Base-by-base conservation (phyloP, 2,888 invertebrate genomes). In the Lasioglossum oenotherae region DNA sequence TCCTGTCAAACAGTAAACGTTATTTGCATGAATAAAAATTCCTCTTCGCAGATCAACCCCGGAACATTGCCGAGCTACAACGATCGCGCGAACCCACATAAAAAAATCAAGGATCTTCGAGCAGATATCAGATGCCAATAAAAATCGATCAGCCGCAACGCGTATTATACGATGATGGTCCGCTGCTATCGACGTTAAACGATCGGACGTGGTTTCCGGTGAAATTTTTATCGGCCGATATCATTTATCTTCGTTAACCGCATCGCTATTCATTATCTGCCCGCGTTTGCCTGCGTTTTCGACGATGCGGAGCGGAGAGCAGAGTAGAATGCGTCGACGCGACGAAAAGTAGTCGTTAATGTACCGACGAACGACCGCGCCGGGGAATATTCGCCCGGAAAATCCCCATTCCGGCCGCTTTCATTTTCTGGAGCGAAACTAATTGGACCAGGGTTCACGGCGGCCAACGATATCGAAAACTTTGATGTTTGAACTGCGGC, bases 381-480 rank as follows among this genome's bases (percentile, higher is more conserved):
- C 14, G 67, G 64, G 76, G 83, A 86, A 86, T 78, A 64, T 74
- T 79, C 73, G 72, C 31, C 78, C 53, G 69, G 60, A 79, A 81
- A 80, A 76, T 80, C 69, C 77, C 31, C 53, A 6, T 35, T 23
- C 67, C 67, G 67, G 67, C 35, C 23, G 78, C 49, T 82, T 80
- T 82, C 80, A 85, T 82, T 87, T 87, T 82, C 79, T 81, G 72
- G 71, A 80, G 81, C 79, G 79, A 76, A 64, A 81, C 73, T 87
- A 87, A 89, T 88, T 78, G 89, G 74, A 78, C 74, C 60, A 49
- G 27, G 74, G 74, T 35, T 44, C 78, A n/a, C 75, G 49, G 35
- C 67, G 67, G 73, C 67, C 73, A 80, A 72, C 82, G 38, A 84
- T 82, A 88, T 79, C 71, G 84, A 82, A 67, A 88, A 84, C 60